Conservation (phyloP, 2,888 invertebrate genomes). For the Hypolimnas misippus region DNA sequence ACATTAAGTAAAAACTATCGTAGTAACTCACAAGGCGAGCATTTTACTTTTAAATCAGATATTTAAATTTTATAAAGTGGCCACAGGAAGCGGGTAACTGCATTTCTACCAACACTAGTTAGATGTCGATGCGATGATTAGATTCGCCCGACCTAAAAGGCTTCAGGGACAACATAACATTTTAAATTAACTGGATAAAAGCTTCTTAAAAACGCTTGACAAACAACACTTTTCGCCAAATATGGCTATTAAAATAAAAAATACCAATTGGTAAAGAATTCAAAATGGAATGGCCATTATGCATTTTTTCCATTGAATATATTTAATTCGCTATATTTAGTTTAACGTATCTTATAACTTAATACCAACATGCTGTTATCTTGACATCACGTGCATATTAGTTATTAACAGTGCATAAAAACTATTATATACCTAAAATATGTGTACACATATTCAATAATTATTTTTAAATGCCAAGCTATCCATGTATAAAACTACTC, state of each 20-base stretch:
- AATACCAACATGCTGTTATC: no score
- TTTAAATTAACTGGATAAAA: neutral
- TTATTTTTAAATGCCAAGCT: no score
- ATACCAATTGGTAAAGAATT: no score
- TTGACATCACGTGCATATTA: no score
- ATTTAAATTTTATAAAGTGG: slow-evolving; percentile 33
- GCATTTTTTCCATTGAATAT: no score
- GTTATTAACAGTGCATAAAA: no score
- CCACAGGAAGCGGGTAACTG: slow-evolving; percentile 14
- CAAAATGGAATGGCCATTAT: no score
- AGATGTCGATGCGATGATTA: slow-evolving; percentile 23
- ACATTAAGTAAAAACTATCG: slow-evolving; percentile 35
- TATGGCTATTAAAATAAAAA: slow-evolving; percentile 1
- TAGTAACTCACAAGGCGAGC: slow-evolving; percentile 26
- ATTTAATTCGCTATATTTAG: no score
- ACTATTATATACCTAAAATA: no score
- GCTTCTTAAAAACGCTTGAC: neutral
- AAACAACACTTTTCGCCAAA: neutral
- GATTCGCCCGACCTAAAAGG: slow-evolving; percentile 10
- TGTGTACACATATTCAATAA: no score
- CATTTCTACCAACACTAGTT: slow-evolving; percentile 8
- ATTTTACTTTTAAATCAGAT: slow-evolving; percentile 36
- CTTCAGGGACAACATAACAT: neutral
- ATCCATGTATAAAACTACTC: neutral
- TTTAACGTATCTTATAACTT: no score